These are phyloP conservation scores for Sebastes vulpes DNA, from an alignment of 2,797 vertebrate genomes.

Conservation along the genomic window DNA sequence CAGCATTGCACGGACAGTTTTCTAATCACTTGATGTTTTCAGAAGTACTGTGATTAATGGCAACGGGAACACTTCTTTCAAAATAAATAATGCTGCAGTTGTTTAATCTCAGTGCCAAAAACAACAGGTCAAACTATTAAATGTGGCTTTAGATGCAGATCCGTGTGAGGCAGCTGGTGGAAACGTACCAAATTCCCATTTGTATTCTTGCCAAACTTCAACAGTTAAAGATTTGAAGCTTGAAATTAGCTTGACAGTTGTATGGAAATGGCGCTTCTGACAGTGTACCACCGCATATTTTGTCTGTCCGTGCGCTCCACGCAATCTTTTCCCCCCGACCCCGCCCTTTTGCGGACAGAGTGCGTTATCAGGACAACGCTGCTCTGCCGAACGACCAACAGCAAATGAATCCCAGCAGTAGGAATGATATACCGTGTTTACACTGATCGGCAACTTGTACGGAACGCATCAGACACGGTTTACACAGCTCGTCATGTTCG, in stretches of 20 bases:
- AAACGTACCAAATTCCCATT: background rate
- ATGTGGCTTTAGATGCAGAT: background rate
- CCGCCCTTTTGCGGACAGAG: background rate
- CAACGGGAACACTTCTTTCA: background rate
- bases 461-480: slow-evolving; percentile 59
- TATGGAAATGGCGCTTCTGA: slow-evolving; percentile 17
- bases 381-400: slow-evolving; percentile 31
- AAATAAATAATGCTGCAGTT: slow-evolving; percentile 1
- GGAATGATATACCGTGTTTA: slow-evolving; percentile 51
- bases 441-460: slow-evolving; percentile 42
- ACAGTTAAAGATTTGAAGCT: background rate
- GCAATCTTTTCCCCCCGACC: background rate
- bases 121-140: background rate
- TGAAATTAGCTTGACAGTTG: slow-evolving; percentile 30
- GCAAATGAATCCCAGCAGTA: slow-evolving; percentile 62
- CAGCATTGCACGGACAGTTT: background rate
- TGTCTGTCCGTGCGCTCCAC: background rate
- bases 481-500: slow-evolving; percentile 40
- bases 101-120: background rate
- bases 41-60: slow-evolving; percentile 3
- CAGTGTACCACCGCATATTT: background rate
- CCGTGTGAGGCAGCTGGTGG: background rate
- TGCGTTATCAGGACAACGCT: slow-evolving; percentile 35
- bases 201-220: slow-evolving; percentile 25
- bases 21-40: background rate